Evolutionary conservation across 2,797 vertebrate species (phyloP).

Genomic region (Chaetodon trifasciatus): DNA sequence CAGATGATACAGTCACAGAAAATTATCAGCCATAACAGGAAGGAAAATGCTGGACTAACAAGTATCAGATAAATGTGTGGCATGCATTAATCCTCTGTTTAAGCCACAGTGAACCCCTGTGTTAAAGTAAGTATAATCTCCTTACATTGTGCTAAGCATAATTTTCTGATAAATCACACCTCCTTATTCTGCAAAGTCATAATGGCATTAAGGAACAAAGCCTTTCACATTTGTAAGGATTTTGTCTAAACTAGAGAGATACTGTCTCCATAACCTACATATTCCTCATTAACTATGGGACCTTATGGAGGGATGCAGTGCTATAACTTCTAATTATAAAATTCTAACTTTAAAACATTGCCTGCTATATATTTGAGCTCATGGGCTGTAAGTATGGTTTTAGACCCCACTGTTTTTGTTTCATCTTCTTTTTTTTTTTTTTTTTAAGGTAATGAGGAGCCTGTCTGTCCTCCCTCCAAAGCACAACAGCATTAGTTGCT

Average conservation of each 20-base stretch:
- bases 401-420: background rate
- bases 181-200: slow-evolving; percentile 41
- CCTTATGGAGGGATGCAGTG: background rate
- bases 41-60: slow-evolving; percentile 53
- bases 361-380: background rate
- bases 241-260: background rate
- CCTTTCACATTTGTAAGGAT: slow-evolving; percentile 11
- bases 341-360: background rate
- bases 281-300: background rate
- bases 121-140: slow-evolving; percentile 63
- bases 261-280: background rate
- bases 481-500: background rate
- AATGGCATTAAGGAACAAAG: slow-evolving; percentile 16
- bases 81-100: slow-evolving; percentile 64
- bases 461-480: background rate
- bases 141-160: slow-evolving; percentile 45
- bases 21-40: slow-evolving; percentile 55
- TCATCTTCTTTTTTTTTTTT: background rate
- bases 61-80: slow-evolving; percentile 58
- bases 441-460: background rate
- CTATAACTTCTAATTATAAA: background rate
- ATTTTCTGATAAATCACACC: slow-evolving; percentile 53
- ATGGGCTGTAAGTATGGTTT: background rate
- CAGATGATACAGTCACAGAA: slow-evolving; percentile 56
- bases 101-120: slow-evolving; percentile 55